phyloP scores from a whole-genome alignment of 2,888 invertebrate genomes.

The Stenchaetothrips biformis region DNA sequence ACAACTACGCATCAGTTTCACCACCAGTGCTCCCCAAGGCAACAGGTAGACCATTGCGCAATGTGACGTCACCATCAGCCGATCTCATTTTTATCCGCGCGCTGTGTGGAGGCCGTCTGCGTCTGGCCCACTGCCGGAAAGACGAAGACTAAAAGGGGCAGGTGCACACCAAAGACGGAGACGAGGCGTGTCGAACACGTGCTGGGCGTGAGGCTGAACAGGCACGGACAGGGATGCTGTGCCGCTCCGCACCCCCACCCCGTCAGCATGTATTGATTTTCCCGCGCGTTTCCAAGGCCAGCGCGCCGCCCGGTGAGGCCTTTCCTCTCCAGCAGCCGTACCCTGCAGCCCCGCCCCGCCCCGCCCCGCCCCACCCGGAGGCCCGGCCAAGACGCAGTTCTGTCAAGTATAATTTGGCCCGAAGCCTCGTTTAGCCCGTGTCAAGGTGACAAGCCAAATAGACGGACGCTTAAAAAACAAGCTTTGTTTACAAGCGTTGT shows the following conservation, averaged over 20 bases:
- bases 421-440: background rate
- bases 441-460: background rate
- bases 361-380: background rate
- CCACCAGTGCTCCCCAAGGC: too few species aligned
- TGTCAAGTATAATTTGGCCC: background rate
- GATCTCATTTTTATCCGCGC: background rate
- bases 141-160: background rate
- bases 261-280: conserved; percentile 15
- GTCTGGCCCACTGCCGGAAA: background rate
- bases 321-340: background rate
- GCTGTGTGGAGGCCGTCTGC: background rate
- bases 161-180: background rate
- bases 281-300: background rate
- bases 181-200: background rate
- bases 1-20: too few species aligned
- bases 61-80: background rate
- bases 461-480: background rate
- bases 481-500: background rate
- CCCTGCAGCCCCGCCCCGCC: background rate
- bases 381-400: background rate
- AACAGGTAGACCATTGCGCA: too few species aligned
- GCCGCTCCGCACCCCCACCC: background rate
- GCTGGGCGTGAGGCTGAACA: too few species aligned
- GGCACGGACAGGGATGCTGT: background rate
- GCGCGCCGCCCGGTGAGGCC: background rate